Conservation (phyloP, 2,797 vertebrate genomes). For the Pangasius krempfi region DNA sequence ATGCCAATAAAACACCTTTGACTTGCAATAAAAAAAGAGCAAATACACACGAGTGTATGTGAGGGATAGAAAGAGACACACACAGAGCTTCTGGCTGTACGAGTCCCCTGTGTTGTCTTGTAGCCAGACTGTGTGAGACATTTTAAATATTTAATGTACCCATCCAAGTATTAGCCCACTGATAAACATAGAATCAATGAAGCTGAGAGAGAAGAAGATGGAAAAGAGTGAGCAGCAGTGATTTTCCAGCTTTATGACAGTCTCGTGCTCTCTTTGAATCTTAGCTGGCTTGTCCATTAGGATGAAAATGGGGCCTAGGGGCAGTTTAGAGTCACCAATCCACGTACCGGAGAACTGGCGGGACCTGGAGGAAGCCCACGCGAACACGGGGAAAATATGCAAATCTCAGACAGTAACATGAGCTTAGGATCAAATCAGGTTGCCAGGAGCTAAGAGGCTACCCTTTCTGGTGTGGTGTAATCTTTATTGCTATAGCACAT, state of each 20-base stretch:
- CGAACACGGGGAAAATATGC: background rate
- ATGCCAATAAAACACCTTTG: constrained; percentile 35
- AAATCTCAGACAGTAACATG: background rate
- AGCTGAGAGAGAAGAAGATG: constrained; percentile 55
- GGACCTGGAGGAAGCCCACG: background rate
- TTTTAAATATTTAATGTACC: constrained; percentile 78
- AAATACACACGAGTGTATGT: background rate
- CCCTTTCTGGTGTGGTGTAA: background rate
- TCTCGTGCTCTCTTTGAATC: constrained; percentile 7
- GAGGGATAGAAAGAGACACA: background rate
- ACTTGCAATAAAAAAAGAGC: background rate
- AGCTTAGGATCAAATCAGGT: background rate
- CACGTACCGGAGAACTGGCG: background rate
- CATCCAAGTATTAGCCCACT: constrained; percentile 62
- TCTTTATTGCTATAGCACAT: background rate
- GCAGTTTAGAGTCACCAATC: background rate
- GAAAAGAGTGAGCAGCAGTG: background rate
- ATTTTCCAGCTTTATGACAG: constrained; percentile 5
- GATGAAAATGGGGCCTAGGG: background rate
- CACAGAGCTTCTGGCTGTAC: constrained; percentile 27
- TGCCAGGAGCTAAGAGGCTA: background rate
- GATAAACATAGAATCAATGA: constrained; percentile 68
- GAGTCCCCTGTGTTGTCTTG: constrained; percentile 57
- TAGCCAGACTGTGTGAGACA: constrained; percentile 69
- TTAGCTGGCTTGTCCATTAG: background rate